Conservation (phyloP, 2,113 vertebrate genomes). For the Shinisaurus crocodilurus region DNA sequence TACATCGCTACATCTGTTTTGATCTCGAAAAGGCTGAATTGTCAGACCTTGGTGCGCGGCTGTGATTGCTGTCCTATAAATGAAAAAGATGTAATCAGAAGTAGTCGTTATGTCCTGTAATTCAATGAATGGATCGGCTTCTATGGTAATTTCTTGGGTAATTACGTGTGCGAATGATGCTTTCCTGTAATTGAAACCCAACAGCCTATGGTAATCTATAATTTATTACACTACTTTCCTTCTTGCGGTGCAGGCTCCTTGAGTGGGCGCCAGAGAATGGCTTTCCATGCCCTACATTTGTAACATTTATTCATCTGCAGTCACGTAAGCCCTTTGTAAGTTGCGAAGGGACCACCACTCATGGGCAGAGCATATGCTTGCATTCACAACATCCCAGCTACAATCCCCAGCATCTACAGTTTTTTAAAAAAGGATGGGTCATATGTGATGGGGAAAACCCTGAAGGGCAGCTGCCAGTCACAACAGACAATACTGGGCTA, state of each 20-base stretch:
- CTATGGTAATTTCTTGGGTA: slow-evolving; percentile 62
- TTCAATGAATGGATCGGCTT: slow-evolving; percentile 69
- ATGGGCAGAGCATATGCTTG: not conserved
- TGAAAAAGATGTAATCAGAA: slow-evolving; percentile 69
- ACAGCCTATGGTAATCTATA: slow-evolving; percentile 53
- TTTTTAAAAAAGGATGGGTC: too few relatives aligned
- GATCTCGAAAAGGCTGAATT: slow-evolving; percentile 48
- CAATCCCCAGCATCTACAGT: too few relatives aligned
- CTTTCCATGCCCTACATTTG: slow-evolving; percentile 19
- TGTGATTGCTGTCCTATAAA: slow-evolving; percentile 66
- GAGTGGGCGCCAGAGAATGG: slow-evolving; percentile 40
- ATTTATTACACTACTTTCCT: slow-evolving; percentile 64
- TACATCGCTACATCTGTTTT: slow-evolving; percentile 38
- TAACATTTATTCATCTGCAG: slow-evolving; percentile 18
- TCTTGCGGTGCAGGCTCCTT: slow-evolving; percentile 47
- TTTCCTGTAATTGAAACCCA: slow-evolving; percentile 73
- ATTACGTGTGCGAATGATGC: slow-evolving; percentile 71
- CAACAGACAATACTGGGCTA: too few relatives aligned
- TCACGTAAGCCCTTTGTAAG: not conserved
- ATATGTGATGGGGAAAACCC: too few relatives aligned
- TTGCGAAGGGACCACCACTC: not conserved
- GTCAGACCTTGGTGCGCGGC: slow-evolving; percentile 55
- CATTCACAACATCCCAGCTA: too few relatives aligned
- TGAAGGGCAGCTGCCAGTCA: too few relatives aligned
- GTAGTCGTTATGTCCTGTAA: slow-evolving; percentile 67